A percentile compares a stretch with the other conserved stretches of the same genome.
phyloP scores from a whole-genome alignment of 2,888 invertebrate species.

The Eutolmus rufibarbis region DNA sequence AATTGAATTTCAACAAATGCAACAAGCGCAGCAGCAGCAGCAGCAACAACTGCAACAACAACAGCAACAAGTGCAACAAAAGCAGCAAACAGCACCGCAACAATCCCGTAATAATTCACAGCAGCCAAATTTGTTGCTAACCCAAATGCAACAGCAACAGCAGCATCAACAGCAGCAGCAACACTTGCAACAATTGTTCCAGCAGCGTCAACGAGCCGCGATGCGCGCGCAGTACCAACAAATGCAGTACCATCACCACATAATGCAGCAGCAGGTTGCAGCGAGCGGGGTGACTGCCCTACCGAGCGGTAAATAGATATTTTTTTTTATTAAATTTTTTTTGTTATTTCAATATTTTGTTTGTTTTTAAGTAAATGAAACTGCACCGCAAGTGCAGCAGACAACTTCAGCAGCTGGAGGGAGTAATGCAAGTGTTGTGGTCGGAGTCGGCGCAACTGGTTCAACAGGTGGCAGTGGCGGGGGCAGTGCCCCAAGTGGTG shows the following conservation, averaged over 20 bases:
- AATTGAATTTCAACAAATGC: conserved; percentile 51
- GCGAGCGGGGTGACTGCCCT: neutral
- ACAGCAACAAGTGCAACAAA: conserved; percentile 51
- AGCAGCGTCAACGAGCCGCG: conserved; percentile 52
- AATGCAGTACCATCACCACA: conserved; percentile 58
- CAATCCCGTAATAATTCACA: neutral
- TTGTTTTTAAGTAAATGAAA: neutral
- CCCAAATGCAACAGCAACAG: conserved; percentile 55
- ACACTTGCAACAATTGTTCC: conserved; percentile 45
- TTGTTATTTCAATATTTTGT: neutral
- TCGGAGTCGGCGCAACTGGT: conserved; percentile 26
- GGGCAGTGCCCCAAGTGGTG: neutral
- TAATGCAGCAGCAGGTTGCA: neutral
- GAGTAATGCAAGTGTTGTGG: neutral
- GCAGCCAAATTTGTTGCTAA: conserved; percentile 40
- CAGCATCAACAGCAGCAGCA: conserved; percentile 54
- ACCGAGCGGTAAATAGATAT: neutral
- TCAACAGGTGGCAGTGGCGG: neutral
- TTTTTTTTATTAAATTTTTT: too few relatives aligned
- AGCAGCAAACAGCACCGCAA: conserved; percentile 46
- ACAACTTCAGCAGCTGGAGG: neutral
- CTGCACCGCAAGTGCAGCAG: neutral
- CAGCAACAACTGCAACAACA: conserved; percentile 51
- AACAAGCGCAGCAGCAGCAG: conserved; percentile 51
- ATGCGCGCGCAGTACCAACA: conserved; percentile 54